A percentile compares a stretch with the other conserved stretches of the same genome.
These are phyloP conservation scores for Silurus aristotelis DNA, from an alignment of 2,797 vertebrate species.

Conservation along the genomic window DNA sequence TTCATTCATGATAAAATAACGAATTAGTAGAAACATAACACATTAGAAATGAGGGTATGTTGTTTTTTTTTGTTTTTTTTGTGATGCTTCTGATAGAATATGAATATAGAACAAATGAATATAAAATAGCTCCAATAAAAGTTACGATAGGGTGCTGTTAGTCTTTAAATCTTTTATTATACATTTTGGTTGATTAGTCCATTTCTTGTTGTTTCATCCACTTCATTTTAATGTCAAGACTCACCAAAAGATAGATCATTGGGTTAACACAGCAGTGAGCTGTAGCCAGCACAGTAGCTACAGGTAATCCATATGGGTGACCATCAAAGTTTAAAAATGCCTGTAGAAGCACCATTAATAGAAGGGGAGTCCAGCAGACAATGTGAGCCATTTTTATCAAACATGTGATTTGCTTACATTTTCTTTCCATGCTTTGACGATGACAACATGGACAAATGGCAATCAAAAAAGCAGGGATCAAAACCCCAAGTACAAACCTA, in stretches of 20 bases:
- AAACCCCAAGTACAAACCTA: conserved; percentile 71
- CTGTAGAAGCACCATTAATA: neutral
- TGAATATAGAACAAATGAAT: neutral
- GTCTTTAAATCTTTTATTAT: neutral
- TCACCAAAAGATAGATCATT: conserved; percentile 78
- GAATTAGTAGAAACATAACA: too few relatives aligned
- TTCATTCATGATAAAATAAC: too few relatives aligned
- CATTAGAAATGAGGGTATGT: neutral
- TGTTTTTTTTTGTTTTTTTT: too few relatives aligned
- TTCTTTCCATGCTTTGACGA: conserved; percentile 44
- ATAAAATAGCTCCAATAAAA: neutral
- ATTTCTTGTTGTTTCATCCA: conserved; percentile 58
- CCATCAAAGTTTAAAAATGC: neutral
- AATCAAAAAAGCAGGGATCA: conserved; percentile 72
- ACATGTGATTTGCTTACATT: conserved; percentile 66
- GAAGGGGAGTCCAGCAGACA: conserved; percentile 78
- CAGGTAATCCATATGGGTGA: conserved; percentile 53
- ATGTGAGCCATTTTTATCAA: conserved; percentile 77
- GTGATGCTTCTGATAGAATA: neutral
- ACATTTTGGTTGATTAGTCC: neutral
- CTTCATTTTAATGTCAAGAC: conserved; percentile 75
- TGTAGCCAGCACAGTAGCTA: conserved; percentile 67
- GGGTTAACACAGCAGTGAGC: conserved; percentile 81
- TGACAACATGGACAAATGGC: conserved; percentile 57
- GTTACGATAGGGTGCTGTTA: neutral